These are phyloP conservation scores for Pipra filicauda DNA, from an alignment of 2,113 vertebrate species.

Conservation along the genomic window DNA sequence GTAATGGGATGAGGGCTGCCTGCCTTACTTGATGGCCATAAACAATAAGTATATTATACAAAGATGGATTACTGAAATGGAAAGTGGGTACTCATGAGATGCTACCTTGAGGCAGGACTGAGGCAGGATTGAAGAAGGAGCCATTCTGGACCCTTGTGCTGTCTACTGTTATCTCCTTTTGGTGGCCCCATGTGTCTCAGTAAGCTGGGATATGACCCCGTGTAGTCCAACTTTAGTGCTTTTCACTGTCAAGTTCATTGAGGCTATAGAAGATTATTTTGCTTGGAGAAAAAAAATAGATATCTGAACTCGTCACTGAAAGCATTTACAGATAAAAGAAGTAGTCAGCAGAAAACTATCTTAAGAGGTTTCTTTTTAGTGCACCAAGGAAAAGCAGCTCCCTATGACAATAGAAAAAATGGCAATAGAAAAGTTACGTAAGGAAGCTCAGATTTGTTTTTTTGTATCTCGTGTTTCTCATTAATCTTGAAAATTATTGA, in stretches of 20 bases:
- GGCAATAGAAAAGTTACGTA: slow-evolving; percentile 28
- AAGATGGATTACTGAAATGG: slow-evolving; percentile 64
- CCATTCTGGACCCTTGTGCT: neutral
- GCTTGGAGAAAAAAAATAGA: slow-evolving; percentile 17
- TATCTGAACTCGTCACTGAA: slow-evolving; percentile 32
- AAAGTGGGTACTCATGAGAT: slow-evolving; percentile 61
- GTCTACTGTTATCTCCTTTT: slow-evolving; percentile 24
- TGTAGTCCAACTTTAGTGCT: slow-evolving; percentile 16
- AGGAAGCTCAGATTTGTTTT: neutral
- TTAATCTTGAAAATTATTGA: neutral
- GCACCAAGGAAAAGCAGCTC: neutral
- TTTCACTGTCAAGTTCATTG: slow-evolving; percentile 38
- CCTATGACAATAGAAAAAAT: slow-evolving; percentile 10
- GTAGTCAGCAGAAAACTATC: slow-evolving; percentile 46
- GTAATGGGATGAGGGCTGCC: slow-evolving; percentile 65
- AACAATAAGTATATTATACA: slow-evolving; percentile 61
- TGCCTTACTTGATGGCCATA: slow-evolving; percentile 48
- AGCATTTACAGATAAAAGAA: slow-evolving; percentile 62
- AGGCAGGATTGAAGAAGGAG: slow-evolving; percentile 23
- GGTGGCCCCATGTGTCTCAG: neutral
- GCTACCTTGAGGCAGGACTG: slow-evolving; percentile 47
- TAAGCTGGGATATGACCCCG: slow-evolving; percentile 33
- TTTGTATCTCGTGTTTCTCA: neutral
- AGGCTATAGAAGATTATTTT: slow-evolving; percentile 46
- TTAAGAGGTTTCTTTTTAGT: slow-evolving; percentile 58